These are phyloP conservation scores for Aramus guarauna DNA, from an alignment of 2,113 vertebrate genomes.

Conservation along the genomic window DNA sequence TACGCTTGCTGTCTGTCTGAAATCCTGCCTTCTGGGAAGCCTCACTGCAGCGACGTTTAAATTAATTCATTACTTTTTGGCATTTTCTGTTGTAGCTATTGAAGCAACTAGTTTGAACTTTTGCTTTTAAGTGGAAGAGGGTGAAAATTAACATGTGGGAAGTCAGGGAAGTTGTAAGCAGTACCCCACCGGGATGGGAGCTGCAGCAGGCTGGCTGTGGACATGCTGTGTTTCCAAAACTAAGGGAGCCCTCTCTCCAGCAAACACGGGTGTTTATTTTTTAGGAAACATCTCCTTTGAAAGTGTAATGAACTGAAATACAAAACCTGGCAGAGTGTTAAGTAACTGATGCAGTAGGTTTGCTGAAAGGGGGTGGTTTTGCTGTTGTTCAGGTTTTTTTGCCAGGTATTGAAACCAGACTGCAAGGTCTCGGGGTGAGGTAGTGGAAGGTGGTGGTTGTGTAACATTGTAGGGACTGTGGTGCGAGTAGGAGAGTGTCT, in stretches of 20 bases:
- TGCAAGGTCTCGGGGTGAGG: neutral
- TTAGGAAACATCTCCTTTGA: neutral
- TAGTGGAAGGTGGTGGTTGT: neutral
- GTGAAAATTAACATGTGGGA: neutral
- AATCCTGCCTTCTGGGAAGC: neutral
- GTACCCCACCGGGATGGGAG: neutral
- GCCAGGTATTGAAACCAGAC: neutral
- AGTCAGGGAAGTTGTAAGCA: neutral
- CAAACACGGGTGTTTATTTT: neutral
- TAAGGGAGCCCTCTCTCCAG: neutral
- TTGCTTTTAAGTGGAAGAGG: neutral
- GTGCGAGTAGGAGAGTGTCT: neutral
- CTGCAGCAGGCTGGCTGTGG: neutral
- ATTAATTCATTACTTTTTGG: neutral
- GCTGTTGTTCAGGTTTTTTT: neutral
- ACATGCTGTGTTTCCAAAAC: neutral
- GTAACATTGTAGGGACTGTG: neutral
- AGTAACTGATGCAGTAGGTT: neutral
- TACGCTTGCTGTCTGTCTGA: neutral
- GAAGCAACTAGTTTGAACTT: neutral
- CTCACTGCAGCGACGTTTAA: neutral
- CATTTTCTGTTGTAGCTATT: neutral
- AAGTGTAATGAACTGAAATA: neutral
- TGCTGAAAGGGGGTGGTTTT: neutral
- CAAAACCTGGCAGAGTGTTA: neutral